Evolutionary conservation across 2,888 invertebrate genomes (phyloP), one percentile per base, ranked within the genome.

Genomic region (Apantesis nais): DNA sequence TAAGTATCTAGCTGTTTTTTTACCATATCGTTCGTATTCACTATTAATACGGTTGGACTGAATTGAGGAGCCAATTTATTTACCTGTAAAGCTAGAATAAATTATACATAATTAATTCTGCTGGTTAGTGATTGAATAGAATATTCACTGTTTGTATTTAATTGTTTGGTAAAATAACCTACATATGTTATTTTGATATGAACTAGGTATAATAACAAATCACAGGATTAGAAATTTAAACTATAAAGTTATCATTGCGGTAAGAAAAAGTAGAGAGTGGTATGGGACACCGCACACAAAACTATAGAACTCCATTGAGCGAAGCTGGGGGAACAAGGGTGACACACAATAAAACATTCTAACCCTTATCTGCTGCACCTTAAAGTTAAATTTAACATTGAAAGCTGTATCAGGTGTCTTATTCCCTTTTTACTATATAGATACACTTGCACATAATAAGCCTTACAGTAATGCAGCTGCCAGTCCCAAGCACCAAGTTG

Each of bases 391-490:
- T 74, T 65, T 76, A 11, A 37, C 31, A 55, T 74, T 68, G n/a
- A 34, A 62, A 29, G 48, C 16, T 44, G 29, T 29, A 66, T 55
- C 39, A n/a, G 62, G 41, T 41, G 48, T 16, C 31, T 12, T 63
- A 64, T 41, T 67, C 68, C 71, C 66, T 68, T 73, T 66, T 52
- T 70, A 66, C 72, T 67, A 60, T 19, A 55, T 25, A 63, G 48
- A n/a, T n/a, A n/a, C n/a, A n/a, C n/a, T 67, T 55, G 64, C 73
- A 73, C 73, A 72, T 61, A 73, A 58, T 58, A 71, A 44, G 66
- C 70, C 61, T 62, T 73, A 75, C 58, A 68, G 74, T 62, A 71
- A 55, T 78, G 72, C 60, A 81, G 70, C 79, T 74, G 81, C 64
- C 71, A 74, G 55, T 61, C 70, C 58, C 62, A 41, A 65, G 67